Evolutionary conservation across 1,140 invertebrate species (phyloP).

Genomic region (Ostrea denselamellosa): DNA sequence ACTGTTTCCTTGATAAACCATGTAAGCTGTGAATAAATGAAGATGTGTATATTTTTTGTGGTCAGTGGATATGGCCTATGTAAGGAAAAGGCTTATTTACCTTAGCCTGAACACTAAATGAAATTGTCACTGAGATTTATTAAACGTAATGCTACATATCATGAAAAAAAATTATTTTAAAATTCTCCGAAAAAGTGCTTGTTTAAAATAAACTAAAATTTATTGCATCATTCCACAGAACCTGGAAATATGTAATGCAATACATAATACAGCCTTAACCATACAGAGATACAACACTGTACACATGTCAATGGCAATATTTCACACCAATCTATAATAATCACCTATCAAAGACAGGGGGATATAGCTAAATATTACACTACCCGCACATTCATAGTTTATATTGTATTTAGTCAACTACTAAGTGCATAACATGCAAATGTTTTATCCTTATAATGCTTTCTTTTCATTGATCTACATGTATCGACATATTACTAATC

Average conservation of each 20-base stretch:
- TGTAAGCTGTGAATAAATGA: conserved; percentile 17
- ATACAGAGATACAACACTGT: not conserved
- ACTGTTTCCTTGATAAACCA: conserved; percentile 49
- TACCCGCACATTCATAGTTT: not conserved
- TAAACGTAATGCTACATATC: too few species aligned
- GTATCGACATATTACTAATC: too few species aligned
- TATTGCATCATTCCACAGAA: too few species aligned
- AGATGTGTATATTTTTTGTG: too few species aligned
- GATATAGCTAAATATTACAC: not conserved
- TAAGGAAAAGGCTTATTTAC: too few species aligned
- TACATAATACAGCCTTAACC: not conserved
- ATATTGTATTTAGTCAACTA: not conserved
- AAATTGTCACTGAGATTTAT: too few species aligned
- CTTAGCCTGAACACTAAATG: too few species aligned
- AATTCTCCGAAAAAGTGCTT: too few species aligned
- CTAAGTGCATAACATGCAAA: not conserved
- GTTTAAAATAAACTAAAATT: too few species aligned
- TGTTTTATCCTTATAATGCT: not conserved
- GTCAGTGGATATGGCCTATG: too few species aligned
- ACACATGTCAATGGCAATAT: not conserved
- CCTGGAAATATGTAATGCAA: not conserved
- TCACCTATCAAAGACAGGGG: not conserved
- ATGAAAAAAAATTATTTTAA: too few species aligned
- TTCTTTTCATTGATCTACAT: not conserved
- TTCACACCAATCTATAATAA: not conserved